These are phyloP conservation scores for Narcine bancroftii DNA, from an alignment of 2,113 vertebrate genomes.

Conservation along the genomic window DNA sequence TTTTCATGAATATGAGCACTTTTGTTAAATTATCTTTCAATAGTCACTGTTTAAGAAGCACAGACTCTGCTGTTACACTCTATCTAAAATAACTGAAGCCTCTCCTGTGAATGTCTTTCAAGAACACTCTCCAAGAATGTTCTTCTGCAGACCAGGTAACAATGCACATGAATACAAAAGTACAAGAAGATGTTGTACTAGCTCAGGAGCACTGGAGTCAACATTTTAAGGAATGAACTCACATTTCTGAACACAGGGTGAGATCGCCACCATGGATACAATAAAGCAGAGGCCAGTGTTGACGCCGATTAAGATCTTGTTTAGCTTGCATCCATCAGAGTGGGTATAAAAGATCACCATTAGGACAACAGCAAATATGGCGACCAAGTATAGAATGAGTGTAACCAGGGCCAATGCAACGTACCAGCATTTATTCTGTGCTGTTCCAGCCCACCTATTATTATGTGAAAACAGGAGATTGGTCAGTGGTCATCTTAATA, in stretches of 20 bases:
- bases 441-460: conserved; percentile 75
- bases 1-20: too few relatives aligned
- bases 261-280: conserved; percentile 79
- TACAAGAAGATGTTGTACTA: background rate
- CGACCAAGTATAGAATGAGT: conserved; percentile 72
- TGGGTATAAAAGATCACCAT: conserved; percentile 81
- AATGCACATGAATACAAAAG: background rate
- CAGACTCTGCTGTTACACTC: too few relatives aligned
- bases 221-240: conserved; percentile 47
- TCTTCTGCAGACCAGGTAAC: background rate
- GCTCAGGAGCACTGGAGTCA: background rate
- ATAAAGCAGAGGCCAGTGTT: conserved; percentile 79
- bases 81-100: too few relatives aligned
- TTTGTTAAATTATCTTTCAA: too few relatives aligned
- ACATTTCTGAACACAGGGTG: conserved; percentile 82
- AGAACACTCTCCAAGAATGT: background rate
- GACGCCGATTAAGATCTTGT: conserved; percentile 83
- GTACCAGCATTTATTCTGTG: conserved; percentile 79
- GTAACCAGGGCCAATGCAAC: conserved; percentile 77
- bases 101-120: too few relatives aligned
- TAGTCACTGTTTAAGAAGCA: too few relatives aligned
- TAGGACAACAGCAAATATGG: conserved; percentile 70
- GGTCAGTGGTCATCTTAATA: background rate
- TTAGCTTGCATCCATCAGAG: conserved; percentile 67
- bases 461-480: conserved; percentile 3